Evolutionary conservation across 2,113 vertebrate genomes (phyloP), one percentile per base, ranked within the genome.

Genomic region (Origma solitaria): DNA sequence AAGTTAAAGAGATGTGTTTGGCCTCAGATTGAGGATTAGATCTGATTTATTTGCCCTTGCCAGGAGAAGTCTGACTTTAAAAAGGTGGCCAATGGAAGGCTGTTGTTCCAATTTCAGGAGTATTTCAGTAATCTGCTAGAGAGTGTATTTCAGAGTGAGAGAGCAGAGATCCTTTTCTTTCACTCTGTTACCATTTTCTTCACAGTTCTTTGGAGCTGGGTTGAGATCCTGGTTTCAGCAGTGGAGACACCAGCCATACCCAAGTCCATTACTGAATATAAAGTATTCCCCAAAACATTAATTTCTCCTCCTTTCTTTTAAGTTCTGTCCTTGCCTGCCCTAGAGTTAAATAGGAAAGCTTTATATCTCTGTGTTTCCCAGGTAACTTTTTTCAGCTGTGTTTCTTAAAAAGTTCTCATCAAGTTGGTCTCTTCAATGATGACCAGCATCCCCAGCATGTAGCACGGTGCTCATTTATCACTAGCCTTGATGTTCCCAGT

Each of bases 361-460:
- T 82, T 89, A 11, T 57, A 19, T 13, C 16, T 82, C 24, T 75
- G 24, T 16, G 11, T 79, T 57, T 35, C 17, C 10, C 17, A 54
- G 49, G 10, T 47, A 44, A 49, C 11, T n/a, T 86, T 33, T 84
- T 38, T 45, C 54, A 77, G 24, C 44, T 42, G 0, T 60, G 7
- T 57, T 86, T 62, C 24, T 81, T 61, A 18, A 2, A 65, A 16
- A 57, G 24, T 57, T 88, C 37, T 70, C 16, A 40, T 60, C 40
- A 49, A 18, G 28, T 50, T 85, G 53, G 22, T 70, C 42, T 82
- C 56, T 79, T 58, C 33, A 53, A 54, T 38, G 61, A 40, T 24
- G 22, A 49, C 47, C 5, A 19, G 20, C 28, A 49, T 37, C 25
- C 20, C n/a, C 49, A 45, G 25, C 0, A 0, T 16, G 13, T 9